Conservation (phyloP, 1,140 invertebrate genomes). For the Chionoecetes opilio region DNA sequence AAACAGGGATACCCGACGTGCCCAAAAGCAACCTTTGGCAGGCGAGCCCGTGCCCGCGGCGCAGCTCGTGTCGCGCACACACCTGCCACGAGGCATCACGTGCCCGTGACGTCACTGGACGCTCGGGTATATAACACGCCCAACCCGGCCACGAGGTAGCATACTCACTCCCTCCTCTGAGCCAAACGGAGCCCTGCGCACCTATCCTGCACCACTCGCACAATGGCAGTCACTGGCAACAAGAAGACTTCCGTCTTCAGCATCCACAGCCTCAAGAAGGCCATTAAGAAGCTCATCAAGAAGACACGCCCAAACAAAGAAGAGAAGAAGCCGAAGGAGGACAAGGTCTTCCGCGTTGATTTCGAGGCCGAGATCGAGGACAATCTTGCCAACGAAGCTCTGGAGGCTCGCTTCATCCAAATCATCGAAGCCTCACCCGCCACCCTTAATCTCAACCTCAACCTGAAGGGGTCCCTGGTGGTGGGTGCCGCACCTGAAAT, state of each 20-base stretch:
- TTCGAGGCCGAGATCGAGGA: slow-evolving; percentile 81
- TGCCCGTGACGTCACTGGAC: slow-evolving; percentile 79
- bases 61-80: slow-evolving; percentile 81
- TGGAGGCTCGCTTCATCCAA: slow-evolving; percentile 81
- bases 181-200: background rate
- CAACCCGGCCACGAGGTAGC: slow-evolving; percentile 29
- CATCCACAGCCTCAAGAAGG: slow-evolving; percentile 78
- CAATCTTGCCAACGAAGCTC: slow-evolving; percentile 81
- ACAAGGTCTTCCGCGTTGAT: slow-evolving; percentile 56
- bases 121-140: slow-evolving; percentile 67
- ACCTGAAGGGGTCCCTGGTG: slow-evolving; percentile 72
- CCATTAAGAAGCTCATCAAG: slow-evolving; percentile 77
- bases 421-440: slow-evolving; percentile 80
- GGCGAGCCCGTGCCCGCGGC: slow-evolving; percentile 61
- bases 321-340: slow-evolving; percentile 61
- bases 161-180: slow-evolving; percentile 77
- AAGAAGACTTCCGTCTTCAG: slow-evolving; percentile 74
- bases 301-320: slow-evolving; percentile 69
- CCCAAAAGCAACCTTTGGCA: slow-evolving; percentile 40
- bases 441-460: slow-evolving; percentile 73
- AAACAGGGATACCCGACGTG: background rate
- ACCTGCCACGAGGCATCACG: slow-evolving; percentile 81
- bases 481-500: slow-evolving; percentile 62
- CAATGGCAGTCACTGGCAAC: slow-evolving; percentile 70
- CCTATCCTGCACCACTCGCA: slow-evolving; percentile 34